Evolutionary conservation across 2,888 invertebrate genomes (phyloP), one percentile per base, ranked within the genome.

Genomic region (Phoronis australis): DNA sequence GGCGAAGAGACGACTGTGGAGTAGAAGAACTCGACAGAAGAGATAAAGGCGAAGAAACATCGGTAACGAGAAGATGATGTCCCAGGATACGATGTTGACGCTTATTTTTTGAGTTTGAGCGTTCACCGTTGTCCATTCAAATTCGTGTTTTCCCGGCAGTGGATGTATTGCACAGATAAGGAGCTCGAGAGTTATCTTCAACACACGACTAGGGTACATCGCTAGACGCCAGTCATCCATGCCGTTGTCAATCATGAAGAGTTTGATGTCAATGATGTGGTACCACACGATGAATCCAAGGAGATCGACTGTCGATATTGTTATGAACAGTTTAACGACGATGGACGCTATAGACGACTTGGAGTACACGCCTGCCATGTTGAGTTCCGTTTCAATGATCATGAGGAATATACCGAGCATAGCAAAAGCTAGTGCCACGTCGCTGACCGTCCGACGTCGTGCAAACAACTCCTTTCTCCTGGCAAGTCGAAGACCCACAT

Each of bases 151-250:
- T 5, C 70, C 71, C 1, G 75, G 75, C 9, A 73, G 62, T 2
- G 75, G 75, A 57, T 76, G 75, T 43, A 75, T 61, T 40, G 65
- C 58, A 48, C 71, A 73, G 5, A 73, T 54, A 9, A 69, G 31
- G 24, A 73, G 56, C 81, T 99, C 97, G 73, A 93, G 82, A 53
- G 85, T 83, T 75, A 96, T 93, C 45, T 62, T 59, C 2, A 62
- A 41, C 9, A 72, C 52, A 6, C 71, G 55, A n/a, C 55, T 50
- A 2, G 51, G 45, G 31, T 63, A 66, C 58, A 75, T 56, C 2
- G 73, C 72, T 26, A 75, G 64, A n/a, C 66, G 51, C 67, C 73
- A 68, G 53, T 73, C 72, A 41, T 74, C 72, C 45, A 74, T 66
- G 12, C 68, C 65, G 48, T 74, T 75, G 56, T 75, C 71, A 15